A percentile compares a stretch with the other conserved stretches of the same genome.
phyloP scores from a whole-genome alignment of 2,113 vertebrate genomes.

The Tricholaema leucomelas region DNA sequence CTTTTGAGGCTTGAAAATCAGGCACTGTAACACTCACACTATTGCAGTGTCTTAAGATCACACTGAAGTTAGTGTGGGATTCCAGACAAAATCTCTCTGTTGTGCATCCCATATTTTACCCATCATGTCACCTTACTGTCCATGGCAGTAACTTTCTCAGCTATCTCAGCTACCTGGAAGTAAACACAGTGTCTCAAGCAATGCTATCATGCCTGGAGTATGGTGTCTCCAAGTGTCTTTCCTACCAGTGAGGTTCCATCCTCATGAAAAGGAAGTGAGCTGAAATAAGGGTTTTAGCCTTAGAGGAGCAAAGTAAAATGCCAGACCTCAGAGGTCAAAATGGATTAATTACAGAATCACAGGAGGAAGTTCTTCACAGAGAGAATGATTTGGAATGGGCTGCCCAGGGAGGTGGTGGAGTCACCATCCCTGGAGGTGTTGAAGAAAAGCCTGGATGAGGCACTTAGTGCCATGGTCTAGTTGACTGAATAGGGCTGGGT shows the following conservation, averaged over 20 bases:
- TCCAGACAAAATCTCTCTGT: background rate
- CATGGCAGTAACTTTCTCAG: background rate
- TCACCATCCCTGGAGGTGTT: too few species aligned
- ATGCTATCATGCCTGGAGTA: background rate
- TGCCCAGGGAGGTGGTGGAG: too few species aligned
- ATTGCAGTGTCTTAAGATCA: background rate
- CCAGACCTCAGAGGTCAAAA: background rate
- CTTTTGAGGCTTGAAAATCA: too few species aligned
- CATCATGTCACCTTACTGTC: background rate
- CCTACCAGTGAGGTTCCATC: background rate
- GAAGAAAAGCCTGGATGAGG: too few species aligned
- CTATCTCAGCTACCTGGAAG: background rate
- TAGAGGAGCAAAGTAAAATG: background rate
- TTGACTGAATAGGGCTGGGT: too few species aligned
- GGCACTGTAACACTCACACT: too few species aligned
- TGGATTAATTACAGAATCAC: background rate
- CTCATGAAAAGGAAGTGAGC: background rate
- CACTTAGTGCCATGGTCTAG: too few species aligned
- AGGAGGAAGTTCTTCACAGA: too few species aligned
- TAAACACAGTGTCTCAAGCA: background rate
- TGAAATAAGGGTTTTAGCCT: background rate
- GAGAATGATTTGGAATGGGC: too few species aligned
- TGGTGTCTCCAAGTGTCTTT: background rate
- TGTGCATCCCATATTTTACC: background rate
- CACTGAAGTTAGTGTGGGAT: background rate